These are phyloP conservation scores for Palaemon carinicauda DNA, from an alignment of 1,140 invertebrate species.

Conservation along the genomic window DNA sequence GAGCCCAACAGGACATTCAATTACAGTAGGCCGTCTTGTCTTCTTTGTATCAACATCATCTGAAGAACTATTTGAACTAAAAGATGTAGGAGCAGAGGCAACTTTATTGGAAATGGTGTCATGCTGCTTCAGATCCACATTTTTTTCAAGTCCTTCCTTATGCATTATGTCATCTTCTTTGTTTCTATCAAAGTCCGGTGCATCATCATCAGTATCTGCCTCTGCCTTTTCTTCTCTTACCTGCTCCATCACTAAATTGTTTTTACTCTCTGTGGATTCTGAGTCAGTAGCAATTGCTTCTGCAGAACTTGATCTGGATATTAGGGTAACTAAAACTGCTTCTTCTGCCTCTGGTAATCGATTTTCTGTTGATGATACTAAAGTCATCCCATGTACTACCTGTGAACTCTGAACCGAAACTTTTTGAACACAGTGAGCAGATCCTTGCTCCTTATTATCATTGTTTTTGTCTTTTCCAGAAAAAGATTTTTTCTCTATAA, in stretches of 20 bases:
- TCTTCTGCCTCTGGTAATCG: slow-evolving; percentile 32
- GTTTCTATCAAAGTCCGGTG: background rate
- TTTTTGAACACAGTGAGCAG: background rate
- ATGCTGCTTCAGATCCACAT: background rate
- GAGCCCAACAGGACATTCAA: background rate
- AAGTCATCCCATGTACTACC: slow-evolving; percentile 28
- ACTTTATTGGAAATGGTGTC: background rate
- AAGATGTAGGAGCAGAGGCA: background rate
- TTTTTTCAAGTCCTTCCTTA: background rate
- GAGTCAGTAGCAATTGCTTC: slow-evolving; percentile 33
- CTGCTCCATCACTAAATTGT: background rate
- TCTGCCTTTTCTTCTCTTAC: background rate
- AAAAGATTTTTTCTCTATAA: too few relatives aligned
- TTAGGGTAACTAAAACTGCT: slow-evolving; percentile 49
- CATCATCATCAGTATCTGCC: background rate
- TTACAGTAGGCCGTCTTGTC: background rate
- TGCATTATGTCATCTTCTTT: background rate
- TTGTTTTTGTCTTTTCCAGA: background rate
- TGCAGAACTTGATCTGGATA: slow-evolving; percentile 48
- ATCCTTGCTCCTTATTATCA: background rate
- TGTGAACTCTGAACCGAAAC: slow-evolving; percentile 32
- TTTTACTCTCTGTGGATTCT: background rate
- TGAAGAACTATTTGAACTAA: slow-evolving; percentile 6
- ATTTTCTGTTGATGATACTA: slow-evolving; percentile 44
- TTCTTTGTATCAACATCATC: slow-evolving; percentile 9